Conservation (phyloP, 2,797 vertebrate species). For the Poeciliopsis paucimaculata region DNA sequence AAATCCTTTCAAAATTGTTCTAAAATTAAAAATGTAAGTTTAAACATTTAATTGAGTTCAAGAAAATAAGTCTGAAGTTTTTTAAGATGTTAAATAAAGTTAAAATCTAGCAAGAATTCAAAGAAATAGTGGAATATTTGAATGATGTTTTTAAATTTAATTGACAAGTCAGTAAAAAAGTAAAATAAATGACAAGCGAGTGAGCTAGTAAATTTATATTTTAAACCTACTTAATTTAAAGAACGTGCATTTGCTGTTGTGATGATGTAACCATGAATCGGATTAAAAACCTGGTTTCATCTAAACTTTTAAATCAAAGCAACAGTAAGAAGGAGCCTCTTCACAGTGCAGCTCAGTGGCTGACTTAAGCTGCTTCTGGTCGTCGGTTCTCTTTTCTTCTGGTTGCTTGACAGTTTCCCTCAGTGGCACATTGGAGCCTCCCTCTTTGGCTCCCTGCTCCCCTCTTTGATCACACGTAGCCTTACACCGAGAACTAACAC, state of each 20-base stretch:
- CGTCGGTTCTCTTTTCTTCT: neutral
- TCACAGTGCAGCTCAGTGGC: neutral
- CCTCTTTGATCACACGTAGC: conserved; percentile 50
- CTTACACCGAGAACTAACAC: conserved; percentile 25
- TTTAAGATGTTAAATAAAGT: neutral
- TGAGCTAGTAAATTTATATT: neutral
- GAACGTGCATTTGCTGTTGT: neutral
- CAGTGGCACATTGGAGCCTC: conserved; percentile 34
- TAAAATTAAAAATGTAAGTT: neutral
- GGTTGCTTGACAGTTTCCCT: conserved; percentile 38
- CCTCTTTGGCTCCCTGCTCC: conserved; percentile 13
- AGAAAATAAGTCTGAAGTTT: neutral
- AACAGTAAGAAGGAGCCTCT: neutral
- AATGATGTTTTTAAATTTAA: neutral
- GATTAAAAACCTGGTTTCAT: neutral
- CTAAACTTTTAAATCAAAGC: neutral
- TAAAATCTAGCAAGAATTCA: neutral
- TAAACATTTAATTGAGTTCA: neutral
- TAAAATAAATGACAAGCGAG: neutral
- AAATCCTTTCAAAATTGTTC: neutral
- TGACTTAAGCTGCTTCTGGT: conserved; percentile 7
- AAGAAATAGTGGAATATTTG: neutral
- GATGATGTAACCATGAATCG: neutral
- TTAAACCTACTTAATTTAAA: neutral
- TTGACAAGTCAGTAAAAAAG: neutral